These are phyloP conservation scores for Callyntrura sp. DNA, from an alignment of 2,888 invertebrate species.

Conservation along the genomic window DNA sequence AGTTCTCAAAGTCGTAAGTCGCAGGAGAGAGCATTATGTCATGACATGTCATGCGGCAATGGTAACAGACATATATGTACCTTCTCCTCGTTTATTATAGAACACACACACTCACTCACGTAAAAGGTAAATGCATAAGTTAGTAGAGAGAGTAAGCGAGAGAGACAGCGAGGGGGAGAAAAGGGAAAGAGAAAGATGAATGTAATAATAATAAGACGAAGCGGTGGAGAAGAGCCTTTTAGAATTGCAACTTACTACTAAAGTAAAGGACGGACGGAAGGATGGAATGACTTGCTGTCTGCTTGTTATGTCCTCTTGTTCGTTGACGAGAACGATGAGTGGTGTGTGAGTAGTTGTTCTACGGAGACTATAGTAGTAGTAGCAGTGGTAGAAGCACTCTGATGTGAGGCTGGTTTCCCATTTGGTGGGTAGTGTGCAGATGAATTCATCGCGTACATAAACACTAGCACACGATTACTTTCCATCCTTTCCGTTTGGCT, in stretches of 20 bases:
- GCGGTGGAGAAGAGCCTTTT: conserved; percentile 17
- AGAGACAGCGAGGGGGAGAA: conserved; percentile 1
- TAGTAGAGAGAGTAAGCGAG: neutral
- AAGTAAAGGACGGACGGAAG: conserved; percentile 66
- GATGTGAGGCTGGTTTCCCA: neutral
- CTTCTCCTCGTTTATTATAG: conserved; percentile 35
- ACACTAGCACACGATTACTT: conserved; percentile 49
- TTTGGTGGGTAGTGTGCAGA: neutral
- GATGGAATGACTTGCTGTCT: conserved; percentile 66
- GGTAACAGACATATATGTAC: conserved; percentile 42
- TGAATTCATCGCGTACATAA: conserved; percentile 63
- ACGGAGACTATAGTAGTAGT: neutral
- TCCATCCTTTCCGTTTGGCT: conserved; percentile 1
- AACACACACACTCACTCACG: conserved; percentile 44
- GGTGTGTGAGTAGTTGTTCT: neutral
- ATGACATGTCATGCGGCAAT: conserved; percentile 71
- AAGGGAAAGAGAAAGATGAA: conserved; percentile 58
- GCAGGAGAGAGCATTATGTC: conserved; percentile 74
- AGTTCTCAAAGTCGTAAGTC: conserved; percentile 74
- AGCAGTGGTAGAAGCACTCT: neutral
- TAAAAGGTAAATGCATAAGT: conserved; percentile 47
- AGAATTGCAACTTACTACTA: conserved; percentile 50
- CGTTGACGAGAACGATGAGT: conserved; percentile 47
- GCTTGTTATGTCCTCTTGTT: conserved; percentile 59
- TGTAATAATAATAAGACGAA: conserved; percentile 31